phyloP scores from a whole-genome alignment of 2,888 invertebrate species.

The Blera fallax region DNA sequence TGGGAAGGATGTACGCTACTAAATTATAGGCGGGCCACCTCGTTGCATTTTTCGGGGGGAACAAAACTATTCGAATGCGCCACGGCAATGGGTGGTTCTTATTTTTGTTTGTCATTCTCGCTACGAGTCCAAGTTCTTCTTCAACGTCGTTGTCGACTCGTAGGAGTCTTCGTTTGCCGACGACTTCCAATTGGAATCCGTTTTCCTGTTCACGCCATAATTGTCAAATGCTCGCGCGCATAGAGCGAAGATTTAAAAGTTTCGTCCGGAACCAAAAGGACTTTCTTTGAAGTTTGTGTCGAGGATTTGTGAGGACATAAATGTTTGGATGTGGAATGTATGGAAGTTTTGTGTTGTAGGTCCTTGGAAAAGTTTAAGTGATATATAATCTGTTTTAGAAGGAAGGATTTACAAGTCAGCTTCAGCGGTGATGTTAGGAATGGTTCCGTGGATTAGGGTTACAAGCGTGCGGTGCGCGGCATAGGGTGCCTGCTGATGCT shows the following conservation, averaged over 20 bases:
- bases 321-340: constrained; percentile 53
- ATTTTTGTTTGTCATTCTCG: constrained; percentile 72
- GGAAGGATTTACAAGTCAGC: constrained; percentile 62
- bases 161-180: constrained; percentile 13
- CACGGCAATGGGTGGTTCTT: constrained; percentile 40
- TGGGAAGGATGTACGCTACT: constrained; percentile 38
- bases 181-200: constrained; percentile 65
- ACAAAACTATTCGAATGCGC: too few species aligned
- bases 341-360: constrained; percentile 52
- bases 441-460: constrained; percentile 31
- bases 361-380: constrained; percentile 68
- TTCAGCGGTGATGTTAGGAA: constrained; percentile 14
- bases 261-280: constrained; percentile 22
- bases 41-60: constrained; percentile 58
- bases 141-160: constrained; percentile 3
- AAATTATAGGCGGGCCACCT: constrained; percentile 55
- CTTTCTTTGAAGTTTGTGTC: constrained; percentile 63
- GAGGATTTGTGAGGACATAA: constrained; percentile 65
- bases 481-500: not conserved
- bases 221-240: constrained; percentile 71
- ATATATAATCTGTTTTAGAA: constrained; percentile 71
- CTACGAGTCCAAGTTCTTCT: constrained; percentile 51
- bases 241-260: constrained; percentile 69
- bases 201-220: constrained; percentile 73
- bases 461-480: constrained; percentile 14